These are phyloP conservation scores for Yponomeuta sedellus DNA, from an alignment of 2,888 invertebrate species.

Conservation along the genomic window DNA sequence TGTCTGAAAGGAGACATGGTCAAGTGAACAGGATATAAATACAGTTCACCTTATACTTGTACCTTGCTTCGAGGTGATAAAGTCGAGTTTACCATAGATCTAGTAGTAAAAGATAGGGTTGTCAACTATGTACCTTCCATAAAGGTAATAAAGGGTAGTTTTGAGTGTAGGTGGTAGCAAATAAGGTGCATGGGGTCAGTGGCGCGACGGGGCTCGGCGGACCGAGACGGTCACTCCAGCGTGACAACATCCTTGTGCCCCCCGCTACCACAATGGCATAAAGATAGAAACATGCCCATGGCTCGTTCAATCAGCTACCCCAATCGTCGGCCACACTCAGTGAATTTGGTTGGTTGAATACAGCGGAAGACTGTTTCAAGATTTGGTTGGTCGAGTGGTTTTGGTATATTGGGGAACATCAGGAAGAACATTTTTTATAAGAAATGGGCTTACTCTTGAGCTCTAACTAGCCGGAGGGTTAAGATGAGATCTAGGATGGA, in stretches of 20 bases:
- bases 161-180: background rate
- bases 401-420: too few relatives aligned
- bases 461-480: too few relatives aligned
- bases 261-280: slow-evolving; percentile 12
- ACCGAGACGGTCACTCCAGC: slow-evolving; percentile 43
- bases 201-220: slow-evolving; percentile 39
- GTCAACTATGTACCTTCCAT: background rate
- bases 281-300: background rate
- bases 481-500: too few relatives aligned
- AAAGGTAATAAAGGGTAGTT: background rate
- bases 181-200: slow-evolving; percentile 37
- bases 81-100: background rate
- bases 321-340: background rate
- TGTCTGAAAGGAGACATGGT: slow-evolving; percentile 10
- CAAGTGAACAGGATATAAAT: slow-evolving; percentile 25
- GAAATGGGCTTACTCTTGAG: too few relatives aligned
- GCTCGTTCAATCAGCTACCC: slow-evolving; percentile 20
- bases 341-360: background rate
- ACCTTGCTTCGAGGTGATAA: background rate
- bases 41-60: slow-evolving; percentile 1
- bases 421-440: too few relatives aligned
- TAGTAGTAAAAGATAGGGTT: background rate
- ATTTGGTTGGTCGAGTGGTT: background rate
- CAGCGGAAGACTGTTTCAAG: background rate
- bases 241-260: slow-evolving; percentile 47